Percentiles rank a stretch among this genome's conserved stretches.
Conservation (phyloP, 2,113 vertebrate species). For the Coturnix japonica region DNA sequence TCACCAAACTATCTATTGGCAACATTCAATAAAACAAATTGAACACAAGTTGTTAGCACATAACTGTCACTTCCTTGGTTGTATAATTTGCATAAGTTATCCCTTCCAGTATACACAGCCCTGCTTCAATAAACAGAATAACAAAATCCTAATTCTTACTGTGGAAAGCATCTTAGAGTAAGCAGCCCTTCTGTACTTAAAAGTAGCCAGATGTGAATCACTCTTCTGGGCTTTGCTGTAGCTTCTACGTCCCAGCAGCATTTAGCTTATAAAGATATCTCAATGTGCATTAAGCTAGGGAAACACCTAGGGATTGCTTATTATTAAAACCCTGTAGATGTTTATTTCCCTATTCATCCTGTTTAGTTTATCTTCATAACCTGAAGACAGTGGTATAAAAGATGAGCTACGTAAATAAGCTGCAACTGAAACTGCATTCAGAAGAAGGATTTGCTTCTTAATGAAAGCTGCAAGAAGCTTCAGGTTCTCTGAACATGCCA, state of each 20-base stretch:
- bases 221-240: background rate
- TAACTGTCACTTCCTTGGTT: background rate
- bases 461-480: constrained; percentile 11
- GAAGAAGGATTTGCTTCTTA: constrained; percentile 5
- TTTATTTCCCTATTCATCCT: background rate
- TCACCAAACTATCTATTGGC: background rate
- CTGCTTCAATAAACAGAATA: constrained; percentile 33
- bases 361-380: constrained; percentile 31
- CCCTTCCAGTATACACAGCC: background rate
- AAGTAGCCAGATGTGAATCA: background rate
- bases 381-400: background rate
- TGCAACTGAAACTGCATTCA: background rate
- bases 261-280: background rate
- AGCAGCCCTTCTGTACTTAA: background rate
- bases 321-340: background rate
- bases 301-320: background rate
- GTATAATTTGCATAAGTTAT: background rate
- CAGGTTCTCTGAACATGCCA: background rate
- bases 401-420: constrained; percentile 20
- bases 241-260: background rate
- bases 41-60: background rate
- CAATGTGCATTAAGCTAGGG: background rate
- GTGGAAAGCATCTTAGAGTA: background rate
- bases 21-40: constrained; percentile 6
- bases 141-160: background rate